phyloP scores from a whole-genome alignment of 2,888 invertebrate species.

The Drosophila prolongata region DNA sequence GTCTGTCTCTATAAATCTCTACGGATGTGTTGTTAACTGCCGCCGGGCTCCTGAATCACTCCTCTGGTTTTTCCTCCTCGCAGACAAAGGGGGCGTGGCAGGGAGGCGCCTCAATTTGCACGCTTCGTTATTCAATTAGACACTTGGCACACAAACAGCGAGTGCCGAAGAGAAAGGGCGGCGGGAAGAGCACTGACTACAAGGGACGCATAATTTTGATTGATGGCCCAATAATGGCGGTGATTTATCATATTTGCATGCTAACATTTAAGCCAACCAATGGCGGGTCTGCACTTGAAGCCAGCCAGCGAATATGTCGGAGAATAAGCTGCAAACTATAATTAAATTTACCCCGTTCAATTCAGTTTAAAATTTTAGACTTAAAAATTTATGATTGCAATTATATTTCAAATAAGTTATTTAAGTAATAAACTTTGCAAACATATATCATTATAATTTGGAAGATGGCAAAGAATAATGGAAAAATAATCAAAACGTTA shows the following conservation, averaged over 20 bases:
- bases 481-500: too few relatives aligned
- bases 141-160: slow-evolving; percentile 61
- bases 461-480: too few relatives aligned
- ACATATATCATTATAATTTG: too few relatives aligned
- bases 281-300: slow-evolving; percentile 21
- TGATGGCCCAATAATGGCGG: slow-evolving; percentile 83
- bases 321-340: slow-evolving; percentile 24
- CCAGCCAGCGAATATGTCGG: slow-evolving; percentile 13
- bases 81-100: slow-evolving; percentile 28
- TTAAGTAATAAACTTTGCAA: too few relatives aligned
- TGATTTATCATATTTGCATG: slow-evolving; percentile 84
- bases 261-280: slow-evolving; percentile 48
- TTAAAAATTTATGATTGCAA: too few relatives aligned
- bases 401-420: too few relatives aligned
- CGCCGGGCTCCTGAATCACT: slow-evolving; percentile 43
- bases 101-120: slow-evolving; percentile 69
- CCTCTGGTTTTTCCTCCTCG: slow-evolving; percentile 21
- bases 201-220: slow-evolving; percentile 82
- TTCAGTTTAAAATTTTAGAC: too few relatives aligned
- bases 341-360: slow-evolving; percentile 30
- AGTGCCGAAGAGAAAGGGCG: slow-evolving; percentile 12
- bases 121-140: slow-evolving; percentile 82
- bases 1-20: slow-evolving; percentile 64
- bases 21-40: slow-evolving; percentile 77
- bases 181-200: slow-evolving; percentile 25